Base-by-base conservation (phyloP, 2,113 vertebrate genomes). In the Gambusia holbrooki region DNA sequence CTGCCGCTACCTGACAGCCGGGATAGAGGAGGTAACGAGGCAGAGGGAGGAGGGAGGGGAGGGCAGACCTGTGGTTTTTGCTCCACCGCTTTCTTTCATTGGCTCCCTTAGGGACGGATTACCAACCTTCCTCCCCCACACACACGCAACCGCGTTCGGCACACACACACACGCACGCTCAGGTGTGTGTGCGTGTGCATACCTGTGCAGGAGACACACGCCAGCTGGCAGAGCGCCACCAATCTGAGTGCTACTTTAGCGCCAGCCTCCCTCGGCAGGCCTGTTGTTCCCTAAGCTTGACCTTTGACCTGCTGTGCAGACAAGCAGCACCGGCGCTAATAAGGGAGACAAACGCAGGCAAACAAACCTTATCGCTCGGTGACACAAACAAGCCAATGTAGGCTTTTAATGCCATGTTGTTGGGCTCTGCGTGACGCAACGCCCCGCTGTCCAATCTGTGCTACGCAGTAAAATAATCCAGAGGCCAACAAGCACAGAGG, bases 71-170 rank as follows among this genome's bases (percentile, higher is more conserved):
- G 64, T 76, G 83, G 80, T 92, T 89, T 93, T 93, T 93, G 95
- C 93, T 95, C 93, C 89, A 74, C 58, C 30, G 19, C 75, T 91
- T 91, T 87, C 73, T 87, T 94, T 93, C 93, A 96, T 94, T 94
- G 95, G 95, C 89, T 90, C 89, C 87, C 80, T 84, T 72, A 84
- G 79, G 80, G 67, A 88, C 40, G 11, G 87, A 91, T 89, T 87
- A 88, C 90, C 90, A 84, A 87, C 87, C 87, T 76, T 54, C 25
- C 25, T 85, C 87, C 79, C 29, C 15, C 9, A 25, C 9, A 68
- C 30, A 35, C 61, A 25, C 71, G 37, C 68, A 74, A 37, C 42
- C 9, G 5, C 4, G 5, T 2, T 48, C 45, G 19, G 25, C 64
- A 8, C 84, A 66, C 81, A 69, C 64, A 86, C 27, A 74, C 81